Percentiles rank a stretch among this genome's conserved stretches.
phyloP scores from a whole-genome alignment of 2,888 invertebrate genomes.

The Scelioninae gen. 2 region DNA sequence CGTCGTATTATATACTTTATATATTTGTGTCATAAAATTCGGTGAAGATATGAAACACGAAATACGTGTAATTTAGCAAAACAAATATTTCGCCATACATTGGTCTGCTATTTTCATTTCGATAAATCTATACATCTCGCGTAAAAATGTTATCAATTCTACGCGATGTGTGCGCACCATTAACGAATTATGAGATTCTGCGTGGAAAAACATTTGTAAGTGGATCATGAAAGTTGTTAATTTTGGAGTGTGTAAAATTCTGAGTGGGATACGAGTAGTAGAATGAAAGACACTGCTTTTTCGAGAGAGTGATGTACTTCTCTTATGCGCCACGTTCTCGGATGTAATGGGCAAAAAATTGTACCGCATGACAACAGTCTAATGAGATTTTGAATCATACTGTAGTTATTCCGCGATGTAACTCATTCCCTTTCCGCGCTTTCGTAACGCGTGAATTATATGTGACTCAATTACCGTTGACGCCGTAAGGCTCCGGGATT shows the following conservation, averaged over 20 bases:
- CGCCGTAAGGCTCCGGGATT: constrained; percentile 62
- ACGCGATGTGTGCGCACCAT: constrained; percentile 26
- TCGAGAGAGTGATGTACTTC: constrained; percentile 46
- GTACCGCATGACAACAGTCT: constrained; percentile 68
- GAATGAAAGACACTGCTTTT: constrained; percentile 43
- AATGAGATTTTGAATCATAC: constrained; percentile 74
- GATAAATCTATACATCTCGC: no score
- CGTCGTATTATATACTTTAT: no score
- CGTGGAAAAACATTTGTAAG: constrained; percentile 32
- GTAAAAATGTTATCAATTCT: constrained; percentile 22
- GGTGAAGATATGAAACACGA: no score
- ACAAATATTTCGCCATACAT: no score
- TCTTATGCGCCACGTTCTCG: constrained; percentile 60
- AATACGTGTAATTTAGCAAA: no score
- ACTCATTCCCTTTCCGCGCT: constrained; percentile 56
- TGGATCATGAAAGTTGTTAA: constrained; percentile 51
- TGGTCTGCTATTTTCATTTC: no score
- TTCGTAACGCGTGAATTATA: constrained; percentile 64
- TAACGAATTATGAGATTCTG: constrained; percentile 29
- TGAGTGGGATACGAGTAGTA: constrained; percentile 40
- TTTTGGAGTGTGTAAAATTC: constrained; percentile 32
- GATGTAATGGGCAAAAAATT: constrained; percentile 70
- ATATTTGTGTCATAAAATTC: no score
- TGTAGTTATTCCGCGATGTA: constrained; percentile 66
- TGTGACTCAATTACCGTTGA: constrained; percentile 68